phyloP scores from a whole-genome alignment of 2,888 invertebrate genomes.

The Lycaena phlaeas region DNA sequence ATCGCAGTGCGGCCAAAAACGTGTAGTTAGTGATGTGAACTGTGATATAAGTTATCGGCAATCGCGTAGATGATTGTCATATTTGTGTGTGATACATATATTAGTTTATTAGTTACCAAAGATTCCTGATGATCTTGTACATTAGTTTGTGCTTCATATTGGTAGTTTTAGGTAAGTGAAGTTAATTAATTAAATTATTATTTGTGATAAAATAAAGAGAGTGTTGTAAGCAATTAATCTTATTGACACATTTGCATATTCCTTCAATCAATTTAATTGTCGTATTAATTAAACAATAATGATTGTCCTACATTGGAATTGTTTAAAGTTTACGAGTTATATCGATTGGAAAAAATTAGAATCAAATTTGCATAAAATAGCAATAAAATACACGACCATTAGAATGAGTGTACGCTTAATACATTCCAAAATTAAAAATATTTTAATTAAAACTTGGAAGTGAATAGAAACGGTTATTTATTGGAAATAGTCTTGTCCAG shows the following conservation, averaged over 20 bases:
- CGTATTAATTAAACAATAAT: constrained; percentile 2
- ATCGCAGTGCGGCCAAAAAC: constrained; percentile 60
- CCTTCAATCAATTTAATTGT: neutral
- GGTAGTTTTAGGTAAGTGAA: constrained; percentile 69
- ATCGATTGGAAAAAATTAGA: too few species aligned
- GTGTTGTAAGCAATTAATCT: neutral
- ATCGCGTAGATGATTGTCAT: constrained; percentile 66
- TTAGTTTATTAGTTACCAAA: constrained; percentile 72
- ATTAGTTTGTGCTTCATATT: constrained; percentile 73
- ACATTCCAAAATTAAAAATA: too few species aligned
- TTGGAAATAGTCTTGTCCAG: too few species aligned
- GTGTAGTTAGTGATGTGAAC: constrained; percentile 69
- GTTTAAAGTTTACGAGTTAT: too few species aligned
- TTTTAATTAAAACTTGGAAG: too few species aligned
- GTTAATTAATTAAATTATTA: neutral
- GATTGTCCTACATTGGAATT: neutral
- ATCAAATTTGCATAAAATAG: neutral
- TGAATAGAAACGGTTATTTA: too few species aligned
- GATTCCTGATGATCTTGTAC: constrained; percentile 73
- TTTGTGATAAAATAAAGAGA: neutral
- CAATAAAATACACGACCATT: too few species aligned
- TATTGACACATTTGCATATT: constrained; percentile 4
- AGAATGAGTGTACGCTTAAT: too few species aligned
- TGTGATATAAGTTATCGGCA: constrained; percentile 67
- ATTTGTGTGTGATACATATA: constrained; percentile 53